Conservation (phyloP, 2,888 invertebrate genomes). For the Oscheius sp. region DNA sequence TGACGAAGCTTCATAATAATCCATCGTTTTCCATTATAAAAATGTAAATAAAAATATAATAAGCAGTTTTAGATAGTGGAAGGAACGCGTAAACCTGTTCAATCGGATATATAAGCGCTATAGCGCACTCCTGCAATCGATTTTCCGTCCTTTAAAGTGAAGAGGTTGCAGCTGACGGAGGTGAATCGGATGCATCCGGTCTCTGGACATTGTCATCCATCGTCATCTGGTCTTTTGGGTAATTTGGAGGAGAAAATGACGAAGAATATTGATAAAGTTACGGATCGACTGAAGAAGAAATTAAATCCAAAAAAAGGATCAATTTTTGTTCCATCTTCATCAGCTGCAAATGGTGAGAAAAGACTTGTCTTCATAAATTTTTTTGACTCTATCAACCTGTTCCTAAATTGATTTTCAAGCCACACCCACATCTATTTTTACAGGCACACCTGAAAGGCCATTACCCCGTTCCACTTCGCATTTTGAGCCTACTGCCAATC, state of each 20-base stretch:
- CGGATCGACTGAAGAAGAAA: conserved; percentile 12
- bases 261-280: conserved; percentile 24
- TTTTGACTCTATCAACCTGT: not conserved
- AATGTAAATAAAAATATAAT: not conserved
- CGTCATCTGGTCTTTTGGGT: conserved; percentile 11
- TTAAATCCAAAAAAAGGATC: not conserved
- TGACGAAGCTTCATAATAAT: conserved; percentile 28
- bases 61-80: not conserved
- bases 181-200: conserved; percentile 15
- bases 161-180: not conserved
- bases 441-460: not conserved
- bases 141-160: conserved; percentile 36
- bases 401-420: conserved; percentile 1
- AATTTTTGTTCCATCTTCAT: conserved; percentile 23
- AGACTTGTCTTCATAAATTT: not conserved
- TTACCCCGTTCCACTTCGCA: conserved; percentile 19
- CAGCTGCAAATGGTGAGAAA: conserved; percentile 10
- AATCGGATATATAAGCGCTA: conserved; percentile 33
- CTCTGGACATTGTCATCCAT: conserved; percentile 9
- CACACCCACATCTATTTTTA: not conserved
- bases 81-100: conserved; percentile 7
- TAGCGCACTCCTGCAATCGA: conserved; percentile 25
- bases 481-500: conserved; percentile 1
- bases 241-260: conserved; percentile 30
- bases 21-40: conserved; percentile 31